A percentile compares a stretch with the other conserved stretches of the same genome.
Conservation (phyloP, 2,113 vertebrate genomes). For the Callionymus lyra region DNA sequence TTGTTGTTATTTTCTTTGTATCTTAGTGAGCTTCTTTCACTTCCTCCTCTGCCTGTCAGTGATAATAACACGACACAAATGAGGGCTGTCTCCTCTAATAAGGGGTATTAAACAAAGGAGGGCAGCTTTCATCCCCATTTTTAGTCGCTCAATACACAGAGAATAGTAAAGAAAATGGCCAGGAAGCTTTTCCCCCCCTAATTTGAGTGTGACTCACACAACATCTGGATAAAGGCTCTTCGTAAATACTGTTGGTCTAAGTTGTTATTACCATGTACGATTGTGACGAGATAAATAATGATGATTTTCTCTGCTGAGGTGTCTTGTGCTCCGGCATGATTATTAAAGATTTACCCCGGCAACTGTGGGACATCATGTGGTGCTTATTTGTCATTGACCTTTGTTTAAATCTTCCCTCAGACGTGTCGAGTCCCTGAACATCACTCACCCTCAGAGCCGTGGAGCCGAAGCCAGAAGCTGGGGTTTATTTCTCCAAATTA, state of each 20-base stretch:
- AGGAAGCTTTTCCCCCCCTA: conserved; percentile 22
- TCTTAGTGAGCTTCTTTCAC: conserved; percentile 9
- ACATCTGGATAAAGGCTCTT: conserved; percentile 31
- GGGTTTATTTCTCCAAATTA: no score
- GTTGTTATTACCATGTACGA: conserved; percentile 20
- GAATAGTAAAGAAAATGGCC: conserved; percentile 11
- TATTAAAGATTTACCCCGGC: conserved; percentile 2
- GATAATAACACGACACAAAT: conserved; percentile 46
- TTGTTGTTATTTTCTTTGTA: conserved; percentile 14
- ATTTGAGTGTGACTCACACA: conserved; percentile 36
- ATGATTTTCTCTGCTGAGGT: conserved; percentile 11
- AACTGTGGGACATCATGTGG: no score
- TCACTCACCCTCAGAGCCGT: no score
- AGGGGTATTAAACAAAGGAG: conserved; percentile 41
- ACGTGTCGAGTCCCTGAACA: no score
- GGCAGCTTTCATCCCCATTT: conserved; percentile 35
- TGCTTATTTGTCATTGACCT: no score
- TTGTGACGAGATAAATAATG: conserved; percentile 9
- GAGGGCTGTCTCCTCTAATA: conserved; percentile 29
- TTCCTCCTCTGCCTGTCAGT: conserved; percentile 7
- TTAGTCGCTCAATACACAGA: conserved; percentile 14
- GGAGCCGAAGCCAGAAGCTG: no score
- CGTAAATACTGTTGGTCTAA: conserved; percentile 14
- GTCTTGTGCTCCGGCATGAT: no score
- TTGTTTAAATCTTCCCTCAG: no score